Conservation (phyloP, 2,888 invertebrate genomes). For the Thymelicus sylvestris region DNA sequence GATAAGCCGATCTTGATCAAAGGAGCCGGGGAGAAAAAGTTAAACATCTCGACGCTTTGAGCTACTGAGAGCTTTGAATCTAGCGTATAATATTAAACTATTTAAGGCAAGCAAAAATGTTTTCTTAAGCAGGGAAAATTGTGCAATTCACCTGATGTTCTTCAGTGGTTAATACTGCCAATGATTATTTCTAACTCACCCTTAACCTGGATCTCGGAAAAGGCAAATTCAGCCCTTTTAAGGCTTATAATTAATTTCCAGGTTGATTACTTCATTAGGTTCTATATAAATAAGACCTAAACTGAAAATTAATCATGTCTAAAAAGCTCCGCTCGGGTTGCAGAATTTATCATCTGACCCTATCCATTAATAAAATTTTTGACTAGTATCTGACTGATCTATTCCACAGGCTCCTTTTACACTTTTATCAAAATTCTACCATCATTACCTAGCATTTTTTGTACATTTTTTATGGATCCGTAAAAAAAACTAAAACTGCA, state of each 20-base stretch:
- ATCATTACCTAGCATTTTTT: too few species aligned
- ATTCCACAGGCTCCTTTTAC: too few species aligned
- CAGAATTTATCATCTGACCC: too few species aligned
- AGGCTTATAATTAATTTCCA: background rate
- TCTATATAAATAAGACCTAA: too few species aligned
- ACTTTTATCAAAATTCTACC: too few species aligned
- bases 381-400: too few species aligned
- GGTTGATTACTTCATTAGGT: too few species aligned
- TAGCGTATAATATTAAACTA: slow-evolving; percentile 35
- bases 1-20: slow-evolving; percentile 38
- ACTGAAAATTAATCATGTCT: too few species aligned
- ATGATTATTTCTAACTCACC: background rate
- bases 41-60: slow-evolving; percentile 37
- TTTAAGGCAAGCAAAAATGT: slow-evolving; percentile 44
- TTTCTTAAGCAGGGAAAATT: slow-evolving; percentile 36
- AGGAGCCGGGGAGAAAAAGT: slow-evolving; percentile 33
- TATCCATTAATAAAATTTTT: too few species aligned
- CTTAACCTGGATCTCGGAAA: background rate
- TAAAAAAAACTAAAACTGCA: background rate
- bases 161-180: background rate
- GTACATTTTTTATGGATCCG: too few species aligned
- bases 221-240: background rate
- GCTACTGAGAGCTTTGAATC: slow-evolving; percentile 33
- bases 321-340: too few species aligned
- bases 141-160: background rate